Conservation (phyloP, 2,888 invertebrate genomes). For the Sphaeridia pumilis region DNA sequence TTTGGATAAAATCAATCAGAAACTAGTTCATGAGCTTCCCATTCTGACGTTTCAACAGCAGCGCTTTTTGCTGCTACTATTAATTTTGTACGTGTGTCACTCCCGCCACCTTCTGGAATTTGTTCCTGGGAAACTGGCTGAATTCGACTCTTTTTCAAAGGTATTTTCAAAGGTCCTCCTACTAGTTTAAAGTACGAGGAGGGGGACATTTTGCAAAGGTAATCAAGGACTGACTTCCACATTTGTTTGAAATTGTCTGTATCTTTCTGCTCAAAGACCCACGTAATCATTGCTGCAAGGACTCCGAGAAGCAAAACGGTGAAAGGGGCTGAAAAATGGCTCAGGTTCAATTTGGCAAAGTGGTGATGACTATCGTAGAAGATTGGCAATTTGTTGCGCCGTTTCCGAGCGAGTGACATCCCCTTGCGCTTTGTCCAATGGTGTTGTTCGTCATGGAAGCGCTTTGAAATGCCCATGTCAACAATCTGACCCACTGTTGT, state of each 20-base stretch:
- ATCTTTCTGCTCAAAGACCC: background rate
- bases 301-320: background rate
- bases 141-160: too few relatives aligned
- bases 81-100: too few relatives aligned
- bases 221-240: background rate
- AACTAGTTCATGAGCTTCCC: too few relatives aligned
- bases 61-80: too few relatives aligned
- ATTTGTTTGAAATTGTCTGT: background rate
- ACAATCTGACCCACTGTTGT: conserved; percentile 7
- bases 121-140: too few relatives aligned
- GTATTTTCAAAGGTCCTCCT: too few relatives aligned
- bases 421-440: conserved; percentile 2
- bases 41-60: too few relatives aligned
- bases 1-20: too few relatives aligned
- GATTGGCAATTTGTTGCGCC: background rate
- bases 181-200: too few relatives aligned
- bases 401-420: background rate
- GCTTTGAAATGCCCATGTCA: conserved; percentile 13
- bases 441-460: conserved; percentile 12
- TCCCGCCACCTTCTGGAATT: too few relatives aligned
- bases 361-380: conserved; percentile 8
- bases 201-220: too few relatives aligned
- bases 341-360: conserved; percentile 1
- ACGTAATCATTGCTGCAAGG: background rate
- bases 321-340: conserved; percentile 6